Evolutionary conservation across 2,888 invertebrate species (phyloP).

Genomic region (Eilema caniola): DNA sequence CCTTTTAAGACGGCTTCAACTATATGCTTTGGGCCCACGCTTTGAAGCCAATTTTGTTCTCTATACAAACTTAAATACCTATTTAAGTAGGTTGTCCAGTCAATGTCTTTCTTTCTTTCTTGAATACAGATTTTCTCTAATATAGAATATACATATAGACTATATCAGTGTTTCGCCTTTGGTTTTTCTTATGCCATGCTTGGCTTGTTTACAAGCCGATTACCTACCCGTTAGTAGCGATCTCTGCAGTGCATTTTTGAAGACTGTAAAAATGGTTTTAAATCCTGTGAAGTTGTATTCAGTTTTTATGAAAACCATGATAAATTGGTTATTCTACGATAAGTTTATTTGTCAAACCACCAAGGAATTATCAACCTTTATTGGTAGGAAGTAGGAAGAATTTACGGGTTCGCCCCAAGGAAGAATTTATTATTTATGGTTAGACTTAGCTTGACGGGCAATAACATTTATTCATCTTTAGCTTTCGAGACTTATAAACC

Average conservation of each 20-base stretch:
- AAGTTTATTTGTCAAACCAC: not conserved
- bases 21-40: constrained; percentile 40
- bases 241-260: not conserved
- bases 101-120: constrained; percentile 3
- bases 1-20: constrained; percentile 37
- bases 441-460: not conserved
- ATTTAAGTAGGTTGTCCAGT: not conserved
- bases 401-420: not conserved
- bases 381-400: not conserved
- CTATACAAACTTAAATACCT: constrained; percentile 21
- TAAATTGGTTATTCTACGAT: not conserved
- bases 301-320: not conserved
- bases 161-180: not conserved
- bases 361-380: not conserved
- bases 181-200: not conserved
- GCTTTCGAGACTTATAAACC: constrained; percentile 7
- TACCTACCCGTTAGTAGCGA: no score
- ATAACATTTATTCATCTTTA: constrained; percentile 2
- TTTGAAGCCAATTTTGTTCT: constrained; percentile 26
- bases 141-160: not conserved
- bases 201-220: not conserved
- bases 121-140: not conserved
- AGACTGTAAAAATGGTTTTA: not conserved
- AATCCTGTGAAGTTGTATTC: not conserved
- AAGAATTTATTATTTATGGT: not conserved